These are phyloP conservation scores for Dicrurus megarhynchus DNA, from an alignment of 2,113 vertebrate species.

Conservation along the genomic window DNA sequence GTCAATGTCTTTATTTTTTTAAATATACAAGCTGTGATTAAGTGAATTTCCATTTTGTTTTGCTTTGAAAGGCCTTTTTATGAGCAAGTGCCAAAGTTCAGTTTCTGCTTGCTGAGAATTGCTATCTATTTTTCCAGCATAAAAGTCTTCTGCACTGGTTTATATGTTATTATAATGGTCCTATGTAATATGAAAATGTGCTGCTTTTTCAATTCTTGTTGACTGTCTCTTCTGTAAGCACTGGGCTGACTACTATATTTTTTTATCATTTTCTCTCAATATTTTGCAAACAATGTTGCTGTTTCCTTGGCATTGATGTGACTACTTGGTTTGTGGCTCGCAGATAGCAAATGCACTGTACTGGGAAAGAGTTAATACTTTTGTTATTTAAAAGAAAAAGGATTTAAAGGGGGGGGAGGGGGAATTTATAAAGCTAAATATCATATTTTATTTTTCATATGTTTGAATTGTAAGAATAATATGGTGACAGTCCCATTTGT, in stretches of 20 bases:
- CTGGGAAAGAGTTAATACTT: slow-evolving; percentile 26
- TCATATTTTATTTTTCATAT: slow-evolving; percentile 82
- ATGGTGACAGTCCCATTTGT: slow-evolving; percentile 71
- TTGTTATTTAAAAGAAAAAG: slow-evolving; percentile 55
- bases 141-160: slow-evolving; percentile 50
- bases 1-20: slow-evolving; percentile 3
- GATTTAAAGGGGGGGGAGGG: slow-evolving; percentile 24
- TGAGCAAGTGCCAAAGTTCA: slow-evolving; percentile 76
- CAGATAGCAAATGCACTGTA: slow-evolving; percentile 34
- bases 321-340: slow-evolving; percentile 22
- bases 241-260: slow-evolving; percentile 19
- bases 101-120: slow-evolving; percentile 61
- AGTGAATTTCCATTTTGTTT: slow-evolving; percentile 12
- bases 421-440: slow-evolving; percentile 75
- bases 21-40: slow-evolving; percentile 7
- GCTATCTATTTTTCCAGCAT: slow-evolving; percentile 22
- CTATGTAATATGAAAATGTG: slow-evolving; percentile 44
- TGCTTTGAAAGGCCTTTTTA: slow-evolving; percentile 64
- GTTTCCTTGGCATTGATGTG: slow-evolving; percentile 41
- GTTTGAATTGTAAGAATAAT: slow-evolving; percentile 65
- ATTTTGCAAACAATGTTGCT: slow-evolving; percentile 36
- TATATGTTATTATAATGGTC: slow-evolving; percentile 30
- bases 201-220: slow-evolving; percentile 48
- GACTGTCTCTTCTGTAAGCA: slow-evolving; percentile 44
- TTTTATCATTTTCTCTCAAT: slow-evolving; percentile 44